Percentiles rank a stretch among this genome's conserved stretches.
These are phyloP conservation scores for Scaptomyza polygonia DNA, from an alignment of 2,888 invertebrate species.

Conservation along the genomic window DNA sequence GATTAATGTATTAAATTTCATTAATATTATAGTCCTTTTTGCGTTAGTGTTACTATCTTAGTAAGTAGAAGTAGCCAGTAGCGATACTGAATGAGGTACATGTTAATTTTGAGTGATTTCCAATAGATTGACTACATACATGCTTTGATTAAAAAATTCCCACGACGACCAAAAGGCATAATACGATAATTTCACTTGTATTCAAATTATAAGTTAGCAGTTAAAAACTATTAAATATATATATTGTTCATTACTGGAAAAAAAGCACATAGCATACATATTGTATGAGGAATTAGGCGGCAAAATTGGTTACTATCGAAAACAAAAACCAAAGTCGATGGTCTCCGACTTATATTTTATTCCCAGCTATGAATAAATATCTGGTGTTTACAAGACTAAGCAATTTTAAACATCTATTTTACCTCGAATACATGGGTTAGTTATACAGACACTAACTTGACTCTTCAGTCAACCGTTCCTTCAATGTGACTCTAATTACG, in stretches of 20 bases:
- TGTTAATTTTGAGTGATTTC: not conserved
- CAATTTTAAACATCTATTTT: too few species aligned
- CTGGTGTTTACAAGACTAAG: too few species aligned
- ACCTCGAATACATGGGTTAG: too few species aligned
- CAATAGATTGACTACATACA: constrained; percentile 3
- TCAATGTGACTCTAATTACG: not conserved
- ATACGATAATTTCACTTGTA: not conserved
- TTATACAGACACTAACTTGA: too few species aligned
- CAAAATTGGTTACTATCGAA: not conserved
- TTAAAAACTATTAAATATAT: not conserved
- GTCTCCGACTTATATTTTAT: not conserved
- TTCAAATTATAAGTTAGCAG: not conserved
- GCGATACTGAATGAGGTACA: constrained; percentile 2
- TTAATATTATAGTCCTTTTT: not conserved
- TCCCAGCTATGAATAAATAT: not conserved
- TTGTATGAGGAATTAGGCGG: not conserved
- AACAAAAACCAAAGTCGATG: not conserved
- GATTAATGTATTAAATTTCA: not conserved
- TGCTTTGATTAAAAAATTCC: constrained; percentile 1
- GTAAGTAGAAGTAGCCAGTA: not conserved
- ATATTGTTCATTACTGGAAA: not conserved
- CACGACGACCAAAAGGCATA: not conserved
- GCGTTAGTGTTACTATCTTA: constrained; percentile 6
- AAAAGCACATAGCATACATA: too few species aligned
- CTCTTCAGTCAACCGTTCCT: too few species aligned